Evolutionary conservation across 2,888 invertebrate species (phyloP).

Genomic region (Amiota communis): DNA sequence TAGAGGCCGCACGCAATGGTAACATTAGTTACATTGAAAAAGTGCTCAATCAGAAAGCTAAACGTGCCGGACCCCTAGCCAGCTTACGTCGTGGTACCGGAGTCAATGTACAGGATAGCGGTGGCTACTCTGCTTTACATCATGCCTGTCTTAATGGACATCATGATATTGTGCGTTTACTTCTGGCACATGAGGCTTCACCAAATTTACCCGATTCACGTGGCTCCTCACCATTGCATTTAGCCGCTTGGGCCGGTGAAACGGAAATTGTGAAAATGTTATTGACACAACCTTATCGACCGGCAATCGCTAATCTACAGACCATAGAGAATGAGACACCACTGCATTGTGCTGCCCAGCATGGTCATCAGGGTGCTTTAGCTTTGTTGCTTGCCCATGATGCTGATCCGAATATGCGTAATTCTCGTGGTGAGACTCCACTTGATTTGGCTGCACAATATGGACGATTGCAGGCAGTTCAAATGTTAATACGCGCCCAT

Average conservation of each 20-base stretch:
- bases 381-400: constrained; percentile 86
- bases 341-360: constrained; percentile 93
- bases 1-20: constrained; percentile 95
- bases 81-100: constrained; percentile 92
- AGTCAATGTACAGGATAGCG: constrained; percentile 93
- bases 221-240: constrained; percentile 92
- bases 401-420: constrained; percentile 91
- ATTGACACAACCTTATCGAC: constrained; percentile 85
- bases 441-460: constrained; percentile 95
- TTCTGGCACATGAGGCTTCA: constrained; percentile 86
- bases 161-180: constrained; percentile 88
- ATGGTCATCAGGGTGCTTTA: constrained; percentile 90
- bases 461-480: constrained; percentile 88
- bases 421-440: constrained; percentile 91
- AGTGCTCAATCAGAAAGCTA: constrained; percentile 89
- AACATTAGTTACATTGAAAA: constrained; percentile 91
- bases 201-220: constrained; percentile 91
- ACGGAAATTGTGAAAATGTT: constrained; percentile 89
- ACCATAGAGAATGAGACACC: constrained; percentile 93
- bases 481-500: constrained; percentile 86
- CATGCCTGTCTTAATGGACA: constrained; percentile 95
- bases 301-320: constrained; percentile 89
- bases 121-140: constrained; percentile 94
- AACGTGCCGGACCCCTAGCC: constrained; percentile 94
- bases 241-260: constrained; percentile 96